These are phyloP conservation scores for Drosophila nigrodunni DNA, from an alignment of 1,140 invertebrate species.

Conservation along the genomic window DNA sequence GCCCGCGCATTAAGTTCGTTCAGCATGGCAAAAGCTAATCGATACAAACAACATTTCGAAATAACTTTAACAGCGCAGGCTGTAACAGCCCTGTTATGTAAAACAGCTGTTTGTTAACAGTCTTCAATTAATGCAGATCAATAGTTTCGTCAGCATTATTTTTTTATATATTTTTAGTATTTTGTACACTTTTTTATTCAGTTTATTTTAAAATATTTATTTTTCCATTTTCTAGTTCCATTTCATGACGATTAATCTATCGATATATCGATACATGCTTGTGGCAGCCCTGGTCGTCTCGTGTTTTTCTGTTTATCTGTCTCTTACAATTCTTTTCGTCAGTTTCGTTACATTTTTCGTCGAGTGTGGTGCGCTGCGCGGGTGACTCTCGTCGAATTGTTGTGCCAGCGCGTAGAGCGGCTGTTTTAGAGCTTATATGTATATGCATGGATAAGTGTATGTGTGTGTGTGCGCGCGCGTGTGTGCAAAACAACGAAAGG, in stretches of 20 bases:
- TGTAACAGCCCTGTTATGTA: neutral
- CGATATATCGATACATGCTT: slow-evolving; percentile 15
- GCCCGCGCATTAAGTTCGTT: neutral
- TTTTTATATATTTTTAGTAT: neutral
- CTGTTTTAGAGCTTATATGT: slow-evolving; percentile 31
- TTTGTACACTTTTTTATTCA: neutral
- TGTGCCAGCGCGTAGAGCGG: slow-evolving; percentile 36
- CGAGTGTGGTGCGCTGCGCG: slow-evolving; percentile 5
- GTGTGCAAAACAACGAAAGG: slow-evolving; percentile 46
- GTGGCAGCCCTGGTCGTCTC: slow-evolving; percentile 1
- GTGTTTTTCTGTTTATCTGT: slow-evolving; percentile 9
- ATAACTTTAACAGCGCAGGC: neutral
- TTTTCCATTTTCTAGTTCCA: neutral
- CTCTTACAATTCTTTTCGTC: slow-evolving; percentile 11
- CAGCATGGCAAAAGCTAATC: slow-evolving; percentile 14
- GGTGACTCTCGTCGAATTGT: slow-evolving; percentile 13
- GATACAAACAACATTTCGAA: neutral
- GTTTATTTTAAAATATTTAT: neutral
- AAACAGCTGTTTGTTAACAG: neutral
- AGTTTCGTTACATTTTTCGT: slow-evolving; percentile 24
- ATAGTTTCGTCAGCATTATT: neutral
- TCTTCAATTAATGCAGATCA: neutral
- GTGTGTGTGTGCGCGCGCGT: slow-evolving; percentile 21
- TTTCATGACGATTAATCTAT: neutral
- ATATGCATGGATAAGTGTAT: slow-evolving; percentile 18